Evolutionary conservation across 2,888 invertebrate species (phyloP), one percentile per base, ranked within the genome.

Genomic region (Hirtodrosophila cameraria): DNA sequence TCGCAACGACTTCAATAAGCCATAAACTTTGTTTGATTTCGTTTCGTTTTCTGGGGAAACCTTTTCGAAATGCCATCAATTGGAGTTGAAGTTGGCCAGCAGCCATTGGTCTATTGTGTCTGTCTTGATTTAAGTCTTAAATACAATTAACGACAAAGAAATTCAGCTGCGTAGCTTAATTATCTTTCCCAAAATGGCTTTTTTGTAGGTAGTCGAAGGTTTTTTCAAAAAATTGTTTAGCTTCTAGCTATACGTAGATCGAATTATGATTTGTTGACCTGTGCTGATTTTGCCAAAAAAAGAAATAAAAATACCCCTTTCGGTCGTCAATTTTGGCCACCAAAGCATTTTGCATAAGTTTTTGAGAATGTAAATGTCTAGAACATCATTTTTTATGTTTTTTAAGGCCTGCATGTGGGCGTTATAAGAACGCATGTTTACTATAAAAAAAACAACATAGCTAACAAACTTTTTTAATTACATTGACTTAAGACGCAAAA

Each of bases 61-160:
- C 31, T 75, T 79, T 79, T 71, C 55, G 83, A 76, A 78, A 78
- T 59, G 53, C 55, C 67, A 58, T 54, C 57, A 62, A 9, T 52
- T 33, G 35, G 20, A n/a, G n/a, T 31, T 33, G 4, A 5, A 45
- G 15, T 28, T 48, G 61, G 35, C 39, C 13, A 28, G 42, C 25
- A 30, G 36, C 31, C 45, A 41, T 46, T 46, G 8, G 36, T 25
- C 11, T 36, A 39, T 45, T 42, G 31, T 35, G 2, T 52, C 30
- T 57, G 39, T 58, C 59, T 53, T 63, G 42, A 54, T 63, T 69
- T 43, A 41, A 50, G 67, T 53, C 36, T 73, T 61, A 41, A 39
- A 52, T 27, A 59, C 71, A 67, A 79, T 82, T 82, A 79, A 82
- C 73, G 50, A 33, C 59, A 60, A 39, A 54, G 55, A 73, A 62